These are phyloP conservation scores for Cistogaster globosa DNA, from an alignment of 2,888 invertebrate genomes.

Conservation along the genomic window DNA sequence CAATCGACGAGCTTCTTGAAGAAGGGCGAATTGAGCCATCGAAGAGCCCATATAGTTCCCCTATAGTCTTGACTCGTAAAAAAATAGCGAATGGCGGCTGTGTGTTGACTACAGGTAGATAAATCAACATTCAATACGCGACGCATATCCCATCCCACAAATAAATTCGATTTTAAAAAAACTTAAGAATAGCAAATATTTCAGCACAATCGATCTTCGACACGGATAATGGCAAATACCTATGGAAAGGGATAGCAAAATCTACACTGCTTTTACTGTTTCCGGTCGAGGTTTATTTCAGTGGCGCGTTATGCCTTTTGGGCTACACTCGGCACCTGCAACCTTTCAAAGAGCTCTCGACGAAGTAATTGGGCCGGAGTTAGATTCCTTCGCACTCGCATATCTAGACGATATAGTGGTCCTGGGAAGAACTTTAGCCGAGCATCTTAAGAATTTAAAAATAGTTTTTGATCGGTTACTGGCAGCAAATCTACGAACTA, in stretches of 20 bases:
- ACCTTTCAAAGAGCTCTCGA: slow-evolving; percentile 14
- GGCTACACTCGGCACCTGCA: slow-evolving; percentile 48
- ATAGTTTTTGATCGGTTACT: slow-evolving; percentile 40
- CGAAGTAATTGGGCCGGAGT: slow-evolving; percentile 8
- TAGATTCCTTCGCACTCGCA: neutral
- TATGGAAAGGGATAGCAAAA: neutral
- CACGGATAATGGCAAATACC: slow-evolving; percentile 26
- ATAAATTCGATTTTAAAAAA: slow-evolving; percentile 18
- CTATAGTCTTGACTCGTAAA: slow-evolving; percentile 30
- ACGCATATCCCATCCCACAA: slow-evolving; percentile 32
- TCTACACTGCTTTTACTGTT: slow-evolving; percentile 27
- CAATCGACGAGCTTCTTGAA: slow-evolving; percentile 30
- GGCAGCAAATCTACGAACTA: slow-evolving; percentile 37
- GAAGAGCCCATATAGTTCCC: slow-evolving; percentile 36
- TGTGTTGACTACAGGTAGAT: slow-evolving; percentile 31
- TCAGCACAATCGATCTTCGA: slow-evolving; percentile 5
- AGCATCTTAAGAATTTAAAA: slow-evolving; percentile 29
- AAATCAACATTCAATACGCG: slow-evolving; percentile 8
- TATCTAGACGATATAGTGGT: slow-evolving; percentile 54
- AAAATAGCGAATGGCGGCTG: slow-evolving; percentile 34
- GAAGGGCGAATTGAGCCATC: slow-evolving; percentile 41
- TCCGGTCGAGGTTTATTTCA: slow-evolving; percentile 2
- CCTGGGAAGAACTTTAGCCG: slow-evolving; percentile 26
- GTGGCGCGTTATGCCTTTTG: slow-evolving; percentile 27
- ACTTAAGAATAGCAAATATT: slow-evolving; percentile 12